Percentiles rank a stretch among this genome's conserved stretches.
Conservation (phyloP, 2,797 vertebrate species). For the Chelonia mydas region DNA sequence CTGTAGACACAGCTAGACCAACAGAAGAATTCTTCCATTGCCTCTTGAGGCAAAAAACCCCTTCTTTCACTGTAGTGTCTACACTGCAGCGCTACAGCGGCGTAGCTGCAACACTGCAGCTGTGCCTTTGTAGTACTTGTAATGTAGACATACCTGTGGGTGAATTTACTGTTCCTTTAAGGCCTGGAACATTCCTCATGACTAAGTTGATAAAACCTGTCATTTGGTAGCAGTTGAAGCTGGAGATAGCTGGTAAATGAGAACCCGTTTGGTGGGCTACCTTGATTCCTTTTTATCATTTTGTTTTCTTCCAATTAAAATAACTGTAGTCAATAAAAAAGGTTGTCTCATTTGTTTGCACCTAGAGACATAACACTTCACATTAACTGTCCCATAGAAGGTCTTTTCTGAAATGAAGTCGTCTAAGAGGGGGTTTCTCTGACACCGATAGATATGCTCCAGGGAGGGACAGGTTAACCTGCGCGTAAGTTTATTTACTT, state of each 20-base stretch:
- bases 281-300: not conserved
- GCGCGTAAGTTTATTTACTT: not conserved
- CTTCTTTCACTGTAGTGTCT: not conserved
- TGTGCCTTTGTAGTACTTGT: not conserved
- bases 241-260: not conserved
- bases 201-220: not conserved
- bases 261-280: not conserved
- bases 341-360: not conserved
- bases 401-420: not conserved
- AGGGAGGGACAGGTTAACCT: not conserved
- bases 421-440: not conserved
- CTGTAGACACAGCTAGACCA: not conserved
- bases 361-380: not conserved
- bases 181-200: not conserved
- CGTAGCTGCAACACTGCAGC: not conserved
- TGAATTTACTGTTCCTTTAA: not conserved
- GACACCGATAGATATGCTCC: fast-evolving
- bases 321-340: not conserved
- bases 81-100: not conserved
- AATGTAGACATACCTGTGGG: not conserved
- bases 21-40: not conserved
- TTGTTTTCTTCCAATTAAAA: not conserved
- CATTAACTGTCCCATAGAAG: not conserved
- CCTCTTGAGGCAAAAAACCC: not conserved
- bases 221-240: not conserved